Percentiles rank a stretch among this genome's conserved stretches.
phyloP scores from a whole-genome alignment of 2,797 vertebrate genomes.

The Leontocebus nigricollis region DNA sequence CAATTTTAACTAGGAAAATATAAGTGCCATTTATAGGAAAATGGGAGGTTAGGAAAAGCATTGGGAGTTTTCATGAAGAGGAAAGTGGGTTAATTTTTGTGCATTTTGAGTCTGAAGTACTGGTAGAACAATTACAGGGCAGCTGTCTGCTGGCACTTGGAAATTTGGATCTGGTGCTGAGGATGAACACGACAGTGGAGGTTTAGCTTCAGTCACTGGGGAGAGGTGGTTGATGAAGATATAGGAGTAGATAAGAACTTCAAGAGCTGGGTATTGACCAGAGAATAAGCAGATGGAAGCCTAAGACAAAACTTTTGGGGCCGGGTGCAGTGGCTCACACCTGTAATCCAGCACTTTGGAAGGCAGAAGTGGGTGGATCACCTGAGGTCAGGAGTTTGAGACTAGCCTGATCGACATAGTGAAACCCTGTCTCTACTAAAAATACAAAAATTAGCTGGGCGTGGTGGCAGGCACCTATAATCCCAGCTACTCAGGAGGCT shows the following conservation, averaged over 20 bases:
- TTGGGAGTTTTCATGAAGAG: neutral
- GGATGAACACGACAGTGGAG: neutral
- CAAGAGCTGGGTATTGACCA: neutral
- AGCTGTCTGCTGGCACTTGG: neutral
- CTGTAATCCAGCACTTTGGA: too few species aligned
- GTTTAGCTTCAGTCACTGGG: neutral
- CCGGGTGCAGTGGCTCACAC: too few species aligned
- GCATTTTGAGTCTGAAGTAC: slow-evolving; percentile 20
- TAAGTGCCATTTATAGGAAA: neutral
- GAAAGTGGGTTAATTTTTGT: neutral
- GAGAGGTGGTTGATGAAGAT: neutral
- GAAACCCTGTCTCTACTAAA: too few species aligned
- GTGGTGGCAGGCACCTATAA: neutral
- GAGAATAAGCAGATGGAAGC: neutral
- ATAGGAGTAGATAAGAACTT: neutral
- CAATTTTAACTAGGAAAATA: neutral
- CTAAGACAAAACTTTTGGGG: neutral
- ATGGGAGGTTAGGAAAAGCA: neutral
- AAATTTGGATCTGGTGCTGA: neutral
- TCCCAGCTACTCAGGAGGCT: neutral
- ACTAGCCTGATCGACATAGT: too few species aligned
- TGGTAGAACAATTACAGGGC: neutral
- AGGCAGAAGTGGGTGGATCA: too few species aligned
- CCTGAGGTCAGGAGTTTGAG: too few species aligned
- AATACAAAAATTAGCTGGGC: too few species aligned